Evolutionary conservation across 53 echinoderm and acorn worm genomes (phyloP).

Genomic region (Paracentrotus lividus): DNA sequence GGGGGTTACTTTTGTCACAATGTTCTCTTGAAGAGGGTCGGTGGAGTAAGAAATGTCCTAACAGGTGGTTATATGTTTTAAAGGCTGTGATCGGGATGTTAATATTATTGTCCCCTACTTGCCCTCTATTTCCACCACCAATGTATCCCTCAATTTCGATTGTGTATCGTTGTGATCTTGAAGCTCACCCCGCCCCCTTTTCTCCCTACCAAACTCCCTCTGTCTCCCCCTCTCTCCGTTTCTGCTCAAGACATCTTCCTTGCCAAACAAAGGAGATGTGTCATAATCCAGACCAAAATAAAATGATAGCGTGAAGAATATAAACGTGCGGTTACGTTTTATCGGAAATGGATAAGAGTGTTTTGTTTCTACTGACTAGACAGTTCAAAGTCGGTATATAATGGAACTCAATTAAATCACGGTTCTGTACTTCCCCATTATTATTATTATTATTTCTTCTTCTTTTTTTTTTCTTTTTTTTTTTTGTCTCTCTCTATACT

Average conservation of each 20-base stretch:
- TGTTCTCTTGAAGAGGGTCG: slow-evolving; percentile 16
- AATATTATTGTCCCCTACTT: not conserved
- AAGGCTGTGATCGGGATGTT: not conserved
- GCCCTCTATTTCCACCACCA: not conserved
- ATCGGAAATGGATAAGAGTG: not conserved
- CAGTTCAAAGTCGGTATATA: not conserved
- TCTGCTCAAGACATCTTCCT: not conserved
- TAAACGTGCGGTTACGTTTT: slow-evolving; percentile 3
- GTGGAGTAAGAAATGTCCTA: not conserved
- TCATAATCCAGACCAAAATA: not conserved
- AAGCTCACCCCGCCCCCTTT: not conserved
- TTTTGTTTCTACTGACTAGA: not conserved
- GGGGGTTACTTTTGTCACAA: not conserved
- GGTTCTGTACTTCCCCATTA: not conserved
- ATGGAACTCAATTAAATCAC: not conserved
- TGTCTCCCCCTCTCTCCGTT: too few species aligned
- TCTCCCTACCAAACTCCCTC: not conserved
- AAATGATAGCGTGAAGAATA: not conserved
- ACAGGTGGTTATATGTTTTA: slow-evolving; percentile 11
- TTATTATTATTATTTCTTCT: too few species aligned
- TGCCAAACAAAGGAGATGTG: not conserved
- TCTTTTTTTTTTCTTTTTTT: too few species aligned
- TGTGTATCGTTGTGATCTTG: too few species aligned
- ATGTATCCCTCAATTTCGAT: not conserved
- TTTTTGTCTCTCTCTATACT: too few species aligned